These are phyloP conservation scores for Telenomus remus DNA, from an alignment of 1,140 invertebrate species.

Conservation along the genomic window DNA sequence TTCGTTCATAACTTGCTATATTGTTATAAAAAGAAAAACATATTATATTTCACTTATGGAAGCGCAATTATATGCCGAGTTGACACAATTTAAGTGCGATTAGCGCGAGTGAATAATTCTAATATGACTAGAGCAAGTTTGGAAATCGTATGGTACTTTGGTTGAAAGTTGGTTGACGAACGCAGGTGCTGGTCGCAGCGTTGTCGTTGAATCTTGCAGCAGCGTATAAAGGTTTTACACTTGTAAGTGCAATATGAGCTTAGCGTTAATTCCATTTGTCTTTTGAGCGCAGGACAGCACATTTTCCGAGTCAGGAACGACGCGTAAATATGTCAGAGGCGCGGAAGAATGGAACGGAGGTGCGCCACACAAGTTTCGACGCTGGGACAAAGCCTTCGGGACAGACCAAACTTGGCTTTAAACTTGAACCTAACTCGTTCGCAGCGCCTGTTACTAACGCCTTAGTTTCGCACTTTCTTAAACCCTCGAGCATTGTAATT, in stretches of 20 bases:
- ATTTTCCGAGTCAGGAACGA: conserved; percentile 54
- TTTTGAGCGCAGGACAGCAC: conserved; percentile 35
- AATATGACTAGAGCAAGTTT: neutral
- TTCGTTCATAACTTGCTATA: no score
- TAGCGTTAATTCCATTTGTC: conserved; percentile 56
- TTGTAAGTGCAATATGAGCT: conserved; percentile 47
- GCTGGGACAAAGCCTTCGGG: conserved; percentile 9
- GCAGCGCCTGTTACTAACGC: conserved; percentile 27
- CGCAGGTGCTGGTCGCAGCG: conserved; percentile 35
- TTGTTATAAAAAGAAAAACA: no score
- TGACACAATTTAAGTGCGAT: no score
- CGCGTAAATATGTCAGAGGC: conserved; percentile 52
- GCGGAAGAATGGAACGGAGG: conserved; percentile 1
- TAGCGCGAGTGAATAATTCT: neutral
- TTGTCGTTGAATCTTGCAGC: conserved; percentile 25
- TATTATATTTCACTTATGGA: no score
- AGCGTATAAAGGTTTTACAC: conserved; percentile 31
- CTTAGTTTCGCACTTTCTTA: conserved; percentile 3
- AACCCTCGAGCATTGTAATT: no score
- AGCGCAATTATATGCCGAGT: no score
- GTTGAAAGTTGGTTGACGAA: conserved; percentile 21
- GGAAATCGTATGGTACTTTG: neutral
- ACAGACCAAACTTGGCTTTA: conserved; percentile 46
- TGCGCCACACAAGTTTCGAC: conserved; percentile 6
- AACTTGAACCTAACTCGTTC: conserved; percentile 54